These are phyloP conservation scores for Sebastes cheni DNA, from an alignment of 2,797 vertebrate genomes.

Conservation along the genomic window DNA sequence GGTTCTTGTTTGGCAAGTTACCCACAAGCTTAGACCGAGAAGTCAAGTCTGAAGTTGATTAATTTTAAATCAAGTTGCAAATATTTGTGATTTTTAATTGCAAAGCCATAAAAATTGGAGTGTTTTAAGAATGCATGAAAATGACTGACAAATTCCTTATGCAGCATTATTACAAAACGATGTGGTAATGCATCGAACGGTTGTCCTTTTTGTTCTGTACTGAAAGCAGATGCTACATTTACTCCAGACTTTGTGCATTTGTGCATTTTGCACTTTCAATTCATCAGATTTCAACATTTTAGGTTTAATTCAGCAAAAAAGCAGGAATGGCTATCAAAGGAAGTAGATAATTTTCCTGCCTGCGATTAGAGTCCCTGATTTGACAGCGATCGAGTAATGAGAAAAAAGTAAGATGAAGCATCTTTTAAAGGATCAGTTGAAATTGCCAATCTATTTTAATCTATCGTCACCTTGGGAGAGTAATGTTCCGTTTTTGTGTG, in stretches of 20 bases:
- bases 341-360: conserved; percentile 12
- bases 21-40: not conserved
- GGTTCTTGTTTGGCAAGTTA: not conserved
- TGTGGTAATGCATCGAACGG: not conserved
- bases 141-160: not conserved
- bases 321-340: not conserved
- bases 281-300: not conserved
- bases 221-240: not conserved
- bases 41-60: not conserved
- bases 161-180: not conserved
- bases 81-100: not conserved
- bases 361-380: conserved; percentile 52
- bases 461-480: conserved; percentile 76
- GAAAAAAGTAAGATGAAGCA: conserved; percentile 67
- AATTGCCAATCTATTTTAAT: conserved; percentile 80
- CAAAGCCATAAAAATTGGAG: not conserved
- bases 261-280: not conserved
- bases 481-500: conserved; percentile 63
- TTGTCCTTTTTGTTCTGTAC: too few species aligned
- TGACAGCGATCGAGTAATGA: conserved; percentile 61
- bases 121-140: not conserved
- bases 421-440: conserved; percentile 70
- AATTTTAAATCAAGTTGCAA: not conserved
- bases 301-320: not conserved
- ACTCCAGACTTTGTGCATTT: not conserved